Evolutionary conservation across 2,888 invertebrate genomes (phyloP).

Genomic region (Malacosoma neustria): DNA sequence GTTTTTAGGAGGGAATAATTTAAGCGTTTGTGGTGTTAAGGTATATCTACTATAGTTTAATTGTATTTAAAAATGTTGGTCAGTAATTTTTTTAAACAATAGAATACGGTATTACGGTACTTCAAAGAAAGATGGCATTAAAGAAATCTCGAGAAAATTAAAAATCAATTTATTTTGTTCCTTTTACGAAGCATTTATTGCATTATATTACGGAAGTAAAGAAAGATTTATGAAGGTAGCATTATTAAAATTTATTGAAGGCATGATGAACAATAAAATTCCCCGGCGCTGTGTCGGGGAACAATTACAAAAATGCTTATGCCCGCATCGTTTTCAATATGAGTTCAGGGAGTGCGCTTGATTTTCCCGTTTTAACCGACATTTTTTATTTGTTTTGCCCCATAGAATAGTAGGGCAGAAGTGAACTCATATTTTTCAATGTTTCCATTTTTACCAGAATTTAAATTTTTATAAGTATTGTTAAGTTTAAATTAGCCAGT

Average conservation of each 20-base stretch:
- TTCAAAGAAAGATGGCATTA: background rate
- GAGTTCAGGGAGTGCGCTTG: constrained; percentile 20
- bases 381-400: too few species aligned
- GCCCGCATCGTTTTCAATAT: constrained; percentile 31
- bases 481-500: too few species aligned
- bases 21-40: too few species aligned
- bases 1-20: too few species aligned
- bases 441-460: too few species aligned
- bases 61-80: too few species aligned
- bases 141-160: background rate
- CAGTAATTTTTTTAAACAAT: too few species aligned
- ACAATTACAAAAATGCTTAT: constrained; percentile 32
- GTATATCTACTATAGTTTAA: too few species aligned
- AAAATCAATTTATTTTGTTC: background rate
- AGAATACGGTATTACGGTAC: background rate
- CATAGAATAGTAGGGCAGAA: too few species aligned
- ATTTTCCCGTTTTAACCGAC: constrained; percentile 9
- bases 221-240: background rate
- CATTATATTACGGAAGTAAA: background rate
- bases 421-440: too few species aligned
- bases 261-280: constrained; percentile 13
- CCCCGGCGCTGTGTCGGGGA: constrained; percentile 15
- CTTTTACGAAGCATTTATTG: background rate
- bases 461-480: too few species aligned
- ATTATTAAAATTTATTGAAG: constrained; percentile 14